A percentile compares a stretch with the other conserved stretches of the same genome.
Conservation (phyloP, 2,888 invertebrate genomes). For the Bruchidius siliquastri region DNA sequence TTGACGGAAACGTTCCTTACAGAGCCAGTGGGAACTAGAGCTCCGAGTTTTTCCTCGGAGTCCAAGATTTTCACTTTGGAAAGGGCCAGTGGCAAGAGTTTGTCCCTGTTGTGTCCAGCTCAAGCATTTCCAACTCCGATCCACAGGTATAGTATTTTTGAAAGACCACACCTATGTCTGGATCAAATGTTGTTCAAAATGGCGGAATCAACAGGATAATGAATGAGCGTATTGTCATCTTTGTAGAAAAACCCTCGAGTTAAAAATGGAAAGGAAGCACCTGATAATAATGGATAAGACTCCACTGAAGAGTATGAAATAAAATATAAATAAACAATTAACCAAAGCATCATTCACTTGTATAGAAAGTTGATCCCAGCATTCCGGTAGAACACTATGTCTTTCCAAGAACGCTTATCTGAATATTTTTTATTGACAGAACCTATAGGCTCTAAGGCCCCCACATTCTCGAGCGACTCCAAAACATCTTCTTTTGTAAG, state of each 20-base stretch:
- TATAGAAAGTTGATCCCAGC: constrained; percentile 9
- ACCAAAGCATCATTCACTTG: background rate
- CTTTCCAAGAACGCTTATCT: background rate
- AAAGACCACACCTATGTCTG: too few relatives aligned
- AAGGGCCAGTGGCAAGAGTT: constrained; percentile 52
- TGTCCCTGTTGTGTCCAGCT: constrained; percentile 70
- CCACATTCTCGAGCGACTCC: constrained; percentile 62
- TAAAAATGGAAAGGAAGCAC: too few relatives aligned
- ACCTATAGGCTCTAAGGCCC: constrained; percentile 62
- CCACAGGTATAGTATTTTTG: constrained; percentile 51
- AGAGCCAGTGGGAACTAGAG: constrained; percentile 55
- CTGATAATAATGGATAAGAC: too few relatives aligned
- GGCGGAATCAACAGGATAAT: too few relatives aligned
- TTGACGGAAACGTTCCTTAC: background rate
- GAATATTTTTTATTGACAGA: constrained; percentile 36
- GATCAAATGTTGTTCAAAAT: too few relatives aligned
- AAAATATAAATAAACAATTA: too few relatives aligned
- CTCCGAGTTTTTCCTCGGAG: constrained; percentile 48
- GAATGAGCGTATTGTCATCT: too few relatives aligned
- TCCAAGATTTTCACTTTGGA: constrained; percentile 50
- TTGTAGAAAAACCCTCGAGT: too few relatives aligned
- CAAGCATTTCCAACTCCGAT: constrained; percentile 67
- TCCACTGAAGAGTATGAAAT: too few relatives aligned
- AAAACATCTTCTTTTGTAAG: constrained; percentile 52
- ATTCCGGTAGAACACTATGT: background rate